Evolutionary conservation across 2,797 vertebrate genomes (phyloP).

Genomic region (Esox masquinongy): DNA sequence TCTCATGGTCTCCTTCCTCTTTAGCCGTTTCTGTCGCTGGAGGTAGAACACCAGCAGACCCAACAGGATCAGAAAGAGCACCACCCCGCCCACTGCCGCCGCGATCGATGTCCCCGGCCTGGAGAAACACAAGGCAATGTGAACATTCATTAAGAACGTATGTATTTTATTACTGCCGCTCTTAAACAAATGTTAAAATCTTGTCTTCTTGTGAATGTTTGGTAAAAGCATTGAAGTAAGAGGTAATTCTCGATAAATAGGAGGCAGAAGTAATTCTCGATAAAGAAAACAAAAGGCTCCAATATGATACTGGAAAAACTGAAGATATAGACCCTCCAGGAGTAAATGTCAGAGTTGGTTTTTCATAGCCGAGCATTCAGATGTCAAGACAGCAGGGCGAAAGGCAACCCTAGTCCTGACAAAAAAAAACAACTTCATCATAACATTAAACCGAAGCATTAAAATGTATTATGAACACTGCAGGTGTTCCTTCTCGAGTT

Average conservation of each 20-base stretch:
- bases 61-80: constrained; percentile 83
- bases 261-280: background rate
- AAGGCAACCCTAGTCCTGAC: too few species aligned
- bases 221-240: background rate
- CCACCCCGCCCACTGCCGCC: constrained; percentile 83
- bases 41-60: constrained; percentile 81
- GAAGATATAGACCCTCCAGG: background rate
- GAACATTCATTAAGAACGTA: background rate
- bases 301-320: background rate
- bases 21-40: constrained; percentile 84
- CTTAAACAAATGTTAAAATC: too few species aligned
- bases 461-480: too few species aligned
- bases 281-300: background rate
- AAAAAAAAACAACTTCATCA: too few species aligned
- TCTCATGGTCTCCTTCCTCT: constrained; percentile 86
- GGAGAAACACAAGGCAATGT: constrained; percentile 11
- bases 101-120: constrained; percentile 89
- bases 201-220: background rate
- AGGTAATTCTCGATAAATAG: too few species aligned
- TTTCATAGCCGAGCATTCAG: too few species aligned
- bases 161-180: background rate
- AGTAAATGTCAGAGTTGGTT: too few species aligned
- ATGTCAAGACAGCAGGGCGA: too few species aligned
- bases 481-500: too few species aligned
- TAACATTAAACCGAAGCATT: too few species aligned